Conservation (phyloP, 2,797 vertebrate genomes). For the Cuculus canorus region DNA sequence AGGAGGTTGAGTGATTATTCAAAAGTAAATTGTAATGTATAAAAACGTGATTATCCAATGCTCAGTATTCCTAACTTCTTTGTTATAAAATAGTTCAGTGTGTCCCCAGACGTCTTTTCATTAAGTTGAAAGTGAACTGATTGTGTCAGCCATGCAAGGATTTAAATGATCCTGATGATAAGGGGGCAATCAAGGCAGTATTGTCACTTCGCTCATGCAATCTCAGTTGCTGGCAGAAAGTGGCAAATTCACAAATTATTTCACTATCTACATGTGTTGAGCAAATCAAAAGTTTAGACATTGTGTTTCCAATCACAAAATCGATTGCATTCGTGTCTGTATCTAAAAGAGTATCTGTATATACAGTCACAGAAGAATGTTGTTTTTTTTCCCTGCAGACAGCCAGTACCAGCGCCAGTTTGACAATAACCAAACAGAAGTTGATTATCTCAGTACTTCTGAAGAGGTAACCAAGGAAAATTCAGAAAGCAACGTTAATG, state of each 20-base stretch:
- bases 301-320: slow-evolving; percentile 6
- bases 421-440: slow-evolving; percentile 70
- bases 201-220: not conserved
- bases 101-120: not conserved
- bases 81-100: not conserved
- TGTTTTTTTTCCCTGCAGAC: slow-evolving; percentile 48
- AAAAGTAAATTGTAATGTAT: not conserved
- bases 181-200: not conserved
- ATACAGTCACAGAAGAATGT: not conserved
- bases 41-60: not conserved
- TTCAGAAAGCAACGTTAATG: not conserved
- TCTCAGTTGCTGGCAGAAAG: not conserved
- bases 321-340: not conserved
- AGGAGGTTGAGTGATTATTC: not conserved
- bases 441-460: slow-evolving; percentile 73
- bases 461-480: slow-evolving; percentile 70
- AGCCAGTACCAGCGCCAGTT: slow-evolving; percentile 59
- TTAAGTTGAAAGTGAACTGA: not conserved
- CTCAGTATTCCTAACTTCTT: not conserved
- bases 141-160: not conserved
- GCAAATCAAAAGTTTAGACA: not conserved
- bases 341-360: not conserved
- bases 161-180: not conserved
- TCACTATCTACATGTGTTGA: not conserved
- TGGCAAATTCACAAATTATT: not conserved